A percentile compares a stretch with the other conserved stretches of the same genome.
phyloP scores from a whole-genome alignment of 2,888 invertebrate genomes.

The Oegoconia quadripuncta region DNA sequence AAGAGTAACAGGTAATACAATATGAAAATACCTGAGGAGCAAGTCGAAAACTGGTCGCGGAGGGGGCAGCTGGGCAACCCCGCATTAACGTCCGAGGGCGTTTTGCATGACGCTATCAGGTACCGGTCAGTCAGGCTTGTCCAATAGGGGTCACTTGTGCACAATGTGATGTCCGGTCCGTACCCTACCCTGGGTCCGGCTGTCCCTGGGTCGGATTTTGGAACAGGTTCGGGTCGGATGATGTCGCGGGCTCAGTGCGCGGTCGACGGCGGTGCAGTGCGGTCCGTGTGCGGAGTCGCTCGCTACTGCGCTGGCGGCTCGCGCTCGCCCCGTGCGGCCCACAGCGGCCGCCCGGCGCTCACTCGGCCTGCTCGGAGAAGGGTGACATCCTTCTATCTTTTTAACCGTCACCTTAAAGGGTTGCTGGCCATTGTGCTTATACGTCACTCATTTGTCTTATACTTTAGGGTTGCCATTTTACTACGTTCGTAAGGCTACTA shows the following conservation, averaged over 20 bases:
- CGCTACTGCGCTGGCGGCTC: constrained; percentile 59
- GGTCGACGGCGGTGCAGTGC: constrained; percentile 65
- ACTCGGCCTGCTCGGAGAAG: constrained; percentile 58
- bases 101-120: constrained; percentile 62
- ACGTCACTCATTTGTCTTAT: constrained; percentile 20
- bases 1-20: constrained; percentile 34
- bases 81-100: constrained; percentile 62
- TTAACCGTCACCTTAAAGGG: constrained; percentile 55
- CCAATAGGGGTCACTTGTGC: constrained; percentile 65
- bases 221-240: constrained; percentile 5
- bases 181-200: constrained; percentile 35
- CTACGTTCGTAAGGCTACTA: too few species aligned
- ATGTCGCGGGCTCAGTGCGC: constrained; percentile 10
- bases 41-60: constrained; percentile 55
- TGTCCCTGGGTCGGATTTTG: too few species aligned
- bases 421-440: constrained; percentile 48
- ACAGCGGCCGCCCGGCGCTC: constrained; percentile 30
- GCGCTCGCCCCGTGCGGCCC: constrained; percentile 39
- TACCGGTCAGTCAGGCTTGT: constrained; percentile 60
- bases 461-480: constrained; percentile 15
- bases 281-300: constrained; percentile 67
- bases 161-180: constrained; percentile 62
- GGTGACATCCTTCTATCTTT: constrained; percentile 71
- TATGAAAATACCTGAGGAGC: constrained; percentile 66
- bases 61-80: constrained; percentile 63